Conservation (phyloP, 2,113 vertebrate genomes). For the Arothron firmamentum region DNA sequence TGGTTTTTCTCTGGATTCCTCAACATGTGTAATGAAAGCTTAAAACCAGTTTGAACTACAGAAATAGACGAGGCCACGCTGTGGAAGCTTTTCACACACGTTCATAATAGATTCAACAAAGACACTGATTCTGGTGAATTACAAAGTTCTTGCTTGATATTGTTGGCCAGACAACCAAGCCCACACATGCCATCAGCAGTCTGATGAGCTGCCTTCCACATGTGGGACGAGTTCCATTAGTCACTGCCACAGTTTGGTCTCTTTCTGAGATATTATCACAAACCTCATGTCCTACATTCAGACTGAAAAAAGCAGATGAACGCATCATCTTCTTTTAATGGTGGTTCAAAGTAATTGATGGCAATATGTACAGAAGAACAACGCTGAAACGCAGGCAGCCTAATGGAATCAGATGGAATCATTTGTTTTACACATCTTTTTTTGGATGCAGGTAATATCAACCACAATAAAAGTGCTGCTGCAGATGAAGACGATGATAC, state of each 20-base stretch:
- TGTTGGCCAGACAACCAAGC: background rate
- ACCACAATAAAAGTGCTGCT: background rate
- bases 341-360: no score
- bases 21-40: no score
- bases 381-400: background rate
- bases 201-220: constrained; percentile 46
- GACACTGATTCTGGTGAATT: background rate
- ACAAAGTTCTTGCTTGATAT: background rate
- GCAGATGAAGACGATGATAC: background rate
- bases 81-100: no score
- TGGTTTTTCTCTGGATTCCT: no score
- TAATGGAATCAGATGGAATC: background rate
- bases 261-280: background rate
- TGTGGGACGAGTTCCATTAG: constrained; percentile 16
- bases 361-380: background rate
- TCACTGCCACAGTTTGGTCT: constrained; percentile 1
- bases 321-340: no score
- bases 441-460: background rate
- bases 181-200: background rate
- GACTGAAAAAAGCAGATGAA: background rate
- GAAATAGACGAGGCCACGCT: no score
- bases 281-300: background rate
- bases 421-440: background rate
- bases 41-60: no score
- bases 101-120: no score